phyloP scores from a whole-genome alignment of 2,888 invertebrate genomes.

The Frankliniella intonsa region DNA sequence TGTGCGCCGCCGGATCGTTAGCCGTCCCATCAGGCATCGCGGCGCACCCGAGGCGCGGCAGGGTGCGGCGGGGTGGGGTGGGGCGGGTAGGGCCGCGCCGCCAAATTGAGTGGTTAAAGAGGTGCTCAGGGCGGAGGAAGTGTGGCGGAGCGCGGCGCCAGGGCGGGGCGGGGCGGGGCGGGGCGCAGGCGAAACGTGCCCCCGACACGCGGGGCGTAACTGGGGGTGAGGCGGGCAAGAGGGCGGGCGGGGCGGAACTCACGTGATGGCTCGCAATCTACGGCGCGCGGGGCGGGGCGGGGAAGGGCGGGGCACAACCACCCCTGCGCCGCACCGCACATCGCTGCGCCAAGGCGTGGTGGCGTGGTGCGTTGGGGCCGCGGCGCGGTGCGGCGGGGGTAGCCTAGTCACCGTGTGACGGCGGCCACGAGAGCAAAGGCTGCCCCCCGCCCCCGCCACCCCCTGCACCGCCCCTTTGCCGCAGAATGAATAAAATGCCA shows the following conservation, averaged over 20 bases:
- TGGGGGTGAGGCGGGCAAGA: no score
- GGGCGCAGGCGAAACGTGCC: background rate
- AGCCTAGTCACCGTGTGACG: background rate
- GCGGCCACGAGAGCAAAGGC: background rate
- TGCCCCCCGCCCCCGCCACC: background rate
- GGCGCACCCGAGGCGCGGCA: no score
- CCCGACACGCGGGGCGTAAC: conserved; percentile 3
- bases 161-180: background rate
- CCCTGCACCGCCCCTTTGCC: background rate
- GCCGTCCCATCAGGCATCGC: no score
- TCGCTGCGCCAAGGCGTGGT: background rate
- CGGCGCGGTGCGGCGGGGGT: background rate
- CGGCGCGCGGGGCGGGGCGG: background rate
- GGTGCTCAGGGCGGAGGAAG: background rate
- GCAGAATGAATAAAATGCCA: conserved; percentile 25
- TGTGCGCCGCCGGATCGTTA: no score
- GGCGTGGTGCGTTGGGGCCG: background rate
- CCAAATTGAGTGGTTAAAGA: conserved; percentile 26
- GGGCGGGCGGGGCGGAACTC: conserved; percentile 1
- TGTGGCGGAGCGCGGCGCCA: background rate
- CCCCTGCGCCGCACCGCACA: background rate
- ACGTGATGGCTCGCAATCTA: conserved; percentile 15
- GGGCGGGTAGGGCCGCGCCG: background rate
- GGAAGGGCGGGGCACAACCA: background rate
- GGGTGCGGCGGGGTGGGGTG: background rate